Evolutionary conservation across 2,888 invertebrate genomes (phyloP).

Genomic region (Kuschelorhynchus macadamiae): DNA sequence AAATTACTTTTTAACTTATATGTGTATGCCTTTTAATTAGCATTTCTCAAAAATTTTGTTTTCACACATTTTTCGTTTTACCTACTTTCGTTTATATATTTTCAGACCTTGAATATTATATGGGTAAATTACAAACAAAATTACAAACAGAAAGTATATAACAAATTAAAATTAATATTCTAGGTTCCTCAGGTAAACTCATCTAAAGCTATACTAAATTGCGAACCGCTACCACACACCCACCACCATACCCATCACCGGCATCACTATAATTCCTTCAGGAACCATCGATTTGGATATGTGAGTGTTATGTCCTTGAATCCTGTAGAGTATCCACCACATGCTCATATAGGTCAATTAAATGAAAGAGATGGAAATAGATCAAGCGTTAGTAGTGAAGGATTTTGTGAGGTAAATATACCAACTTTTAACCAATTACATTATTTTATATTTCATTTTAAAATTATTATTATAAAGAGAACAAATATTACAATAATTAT

Average conservation of each 20-base stretch:
- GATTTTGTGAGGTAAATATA: conserved; percentile 86
- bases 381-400: conserved; percentile 95
- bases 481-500: no score
- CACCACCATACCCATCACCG: conserved; percentile 70
- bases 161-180: not conserved
- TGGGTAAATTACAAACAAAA: no score
- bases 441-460: no score
- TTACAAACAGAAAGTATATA: no score
- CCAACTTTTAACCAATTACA: no score
- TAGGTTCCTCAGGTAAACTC: conserved; percentile 75
- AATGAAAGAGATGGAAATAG: conserved; percentile 84
- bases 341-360: conserved; percentile 57
- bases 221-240: conserved; percentile 71
- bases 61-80: no score
- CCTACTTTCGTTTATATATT: no score
- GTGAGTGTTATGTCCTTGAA: conserved; percentile 68
- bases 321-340: conserved; percentile 62
- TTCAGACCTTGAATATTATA: no score
- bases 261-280: conserved; percentile 67
- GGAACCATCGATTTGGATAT: conserved; percentile 67
- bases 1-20: no score
- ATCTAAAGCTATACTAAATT: conserved; percentile 86
- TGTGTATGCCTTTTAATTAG: no score
- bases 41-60: no score
- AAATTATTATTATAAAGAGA: no score